phyloP scores from a whole-genome alignment of 2,888 invertebrate species.

The Heliconius ethilla region DNA sequence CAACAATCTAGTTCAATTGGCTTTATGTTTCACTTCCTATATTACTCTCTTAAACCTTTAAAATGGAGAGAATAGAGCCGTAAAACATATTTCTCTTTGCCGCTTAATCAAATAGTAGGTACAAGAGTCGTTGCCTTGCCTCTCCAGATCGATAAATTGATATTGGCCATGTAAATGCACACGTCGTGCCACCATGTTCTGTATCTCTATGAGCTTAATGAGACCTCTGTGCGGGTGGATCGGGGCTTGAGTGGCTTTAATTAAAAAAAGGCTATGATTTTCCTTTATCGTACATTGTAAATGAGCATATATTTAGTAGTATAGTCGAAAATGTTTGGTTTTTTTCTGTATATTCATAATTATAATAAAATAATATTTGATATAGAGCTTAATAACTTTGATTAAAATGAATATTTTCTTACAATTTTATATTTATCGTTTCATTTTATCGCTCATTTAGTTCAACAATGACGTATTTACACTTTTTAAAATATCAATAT shows the following conservation, averaged over 20 bases:
- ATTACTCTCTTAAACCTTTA: neutral
- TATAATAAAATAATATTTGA: neutral
- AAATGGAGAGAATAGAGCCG: neutral
- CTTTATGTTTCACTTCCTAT: neutral
- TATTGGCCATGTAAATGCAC: conserved; percentile 1
- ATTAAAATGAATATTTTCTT: no score
- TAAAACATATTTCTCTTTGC: neutral
- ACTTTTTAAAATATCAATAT: no score
- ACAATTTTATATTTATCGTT: no score
- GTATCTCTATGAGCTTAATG: conserved; percentile 2
- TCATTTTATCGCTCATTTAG: no score
- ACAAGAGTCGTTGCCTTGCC: no score
- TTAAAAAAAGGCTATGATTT: neutral
- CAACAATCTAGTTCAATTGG: neutral
- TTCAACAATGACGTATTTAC: no score
- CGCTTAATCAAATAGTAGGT: neutral
- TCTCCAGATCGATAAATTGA: conserved; percentile 1
- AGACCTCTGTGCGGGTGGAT: neutral
- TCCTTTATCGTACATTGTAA: neutral
- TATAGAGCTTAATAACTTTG: no score
- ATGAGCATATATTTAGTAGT: neutral
- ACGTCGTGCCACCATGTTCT: neutral
- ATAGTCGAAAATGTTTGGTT: neutral
- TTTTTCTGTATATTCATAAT: neutral
- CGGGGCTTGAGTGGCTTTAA: neutral